phyloP scores from a whole-genome alignment of 2,888 invertebrate species.

The Parasteatoda lunata region DNA sequence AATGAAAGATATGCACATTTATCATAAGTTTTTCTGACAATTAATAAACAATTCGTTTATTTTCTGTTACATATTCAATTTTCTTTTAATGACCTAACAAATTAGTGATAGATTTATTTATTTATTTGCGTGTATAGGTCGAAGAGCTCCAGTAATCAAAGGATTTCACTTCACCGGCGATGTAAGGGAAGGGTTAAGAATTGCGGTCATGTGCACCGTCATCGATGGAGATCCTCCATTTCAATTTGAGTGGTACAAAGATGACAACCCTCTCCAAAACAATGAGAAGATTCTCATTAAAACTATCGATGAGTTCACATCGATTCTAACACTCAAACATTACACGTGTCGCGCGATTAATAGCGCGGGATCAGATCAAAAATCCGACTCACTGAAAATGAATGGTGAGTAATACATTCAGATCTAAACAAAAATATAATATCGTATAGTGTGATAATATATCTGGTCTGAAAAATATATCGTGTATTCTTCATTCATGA shows the following conservation, averaged over 20 bases:
- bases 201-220: conserved; percentile 48
- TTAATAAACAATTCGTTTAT: no score
- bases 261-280: background rate
- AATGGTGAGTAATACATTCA: conserved; percentile 10
- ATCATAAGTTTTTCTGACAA: no score
- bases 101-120: no score
- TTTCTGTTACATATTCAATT: no score
- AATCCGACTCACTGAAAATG: conserved; percentile 1
- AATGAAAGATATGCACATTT: no score
- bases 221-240: conserved; percentile 65
- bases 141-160: conserved; percentile 17
- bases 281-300: conserved; percentile 1
- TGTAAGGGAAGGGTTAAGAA: conserved; percentile 7
- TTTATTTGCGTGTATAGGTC: conserved; percentile 10
- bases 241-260: conserved; percentile 62
- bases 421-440: no score
- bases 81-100: no score
- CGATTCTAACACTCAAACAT: conserved; percentile 34
- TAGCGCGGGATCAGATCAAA: conserved; percentile 35
- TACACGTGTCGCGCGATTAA: conserved; percentile 56
- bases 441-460: no score
- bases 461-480: no score
- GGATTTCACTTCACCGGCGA: conserved; percentile 38
- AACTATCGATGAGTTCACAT: conserved; percentile 1
- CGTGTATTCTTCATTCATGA: no score